These are phyloP conservation scores for Gastrophryne carolinensis DNA, from an alignment of 2,797 vertebrate genomes.

Conservation along the genomic window DNA sequence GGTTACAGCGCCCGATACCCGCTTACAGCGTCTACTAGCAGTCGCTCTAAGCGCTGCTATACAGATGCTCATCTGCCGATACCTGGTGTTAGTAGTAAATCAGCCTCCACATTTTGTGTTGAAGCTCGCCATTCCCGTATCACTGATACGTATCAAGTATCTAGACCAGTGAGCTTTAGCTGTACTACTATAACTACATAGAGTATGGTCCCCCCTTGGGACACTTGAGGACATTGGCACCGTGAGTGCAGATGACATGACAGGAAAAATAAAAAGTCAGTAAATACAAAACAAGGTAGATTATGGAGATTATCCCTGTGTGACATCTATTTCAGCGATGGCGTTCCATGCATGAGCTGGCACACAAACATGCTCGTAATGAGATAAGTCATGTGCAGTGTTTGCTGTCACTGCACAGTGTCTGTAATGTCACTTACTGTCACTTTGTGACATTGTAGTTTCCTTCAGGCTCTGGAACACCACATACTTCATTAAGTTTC, in stretches of 20 bases:
- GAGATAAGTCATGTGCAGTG: slow-evolving; percentile 14
- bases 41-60: too few species aligned
- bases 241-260: neutral
- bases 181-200: too few species aligned
- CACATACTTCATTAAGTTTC: neutral
- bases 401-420: slow-evolving; percentile 21
- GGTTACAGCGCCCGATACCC: too few species aligned
- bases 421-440: slow-evolving; percentile 26
- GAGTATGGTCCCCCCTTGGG: too few species aligned
- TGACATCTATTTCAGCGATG: neutral
- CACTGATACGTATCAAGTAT: too few species aligned
- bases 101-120: too few species aligned
- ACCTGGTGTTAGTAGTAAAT: too few species aligned
- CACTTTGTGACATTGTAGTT: neutral
- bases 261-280: neutral
- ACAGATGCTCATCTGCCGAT: too few species aligned
- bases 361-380: slow-evolving; percentile 14
- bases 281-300: neutral
- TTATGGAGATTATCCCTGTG: neutral
- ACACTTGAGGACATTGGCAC: too few species aligned
- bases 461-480: slow-evolving; percentile 13
- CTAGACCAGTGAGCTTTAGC: too few species aligned
- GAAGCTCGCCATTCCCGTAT: too few species aligned
- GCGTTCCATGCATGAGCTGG: neutral
- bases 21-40: too few species aligned